Evolutionary conservation across 2,888 invertebrate genomes (phyloP), one percentile per base, ranked within the genome.

Genomic region (Drosophila silvestris): DNA sequence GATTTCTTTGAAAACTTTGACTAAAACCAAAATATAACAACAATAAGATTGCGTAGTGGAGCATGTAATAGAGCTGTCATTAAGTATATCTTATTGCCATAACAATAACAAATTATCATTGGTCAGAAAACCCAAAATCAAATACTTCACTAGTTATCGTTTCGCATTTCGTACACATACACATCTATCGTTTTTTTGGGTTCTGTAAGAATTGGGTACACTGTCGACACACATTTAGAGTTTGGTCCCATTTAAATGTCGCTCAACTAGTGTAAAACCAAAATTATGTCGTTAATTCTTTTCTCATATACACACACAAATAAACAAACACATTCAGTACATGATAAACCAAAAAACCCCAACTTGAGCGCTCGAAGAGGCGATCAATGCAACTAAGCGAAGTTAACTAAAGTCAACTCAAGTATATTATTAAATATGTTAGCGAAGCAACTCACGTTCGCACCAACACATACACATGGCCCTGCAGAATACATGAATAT

Each of bases 11-110:
- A 72, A 32, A 32, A 50, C 47, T 64, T 37, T 56, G 47, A 56
- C 22, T 12, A 19, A 56, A 44, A 22, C n/a, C 10, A 61, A 65
- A 28, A 28, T 19, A 22, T 44, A 58, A 60, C 41, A 75, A 60
- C 58, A 80, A 77, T 75, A 65, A 73, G 73, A 77, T 85, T 66
- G 60, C 69, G 87, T 84, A 84, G 83, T 78, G 85, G 87, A 84
- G 83, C 83, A 84, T 84, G 83, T 57, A 53, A 52, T 84, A 86
- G 68, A 79, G 81, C 76, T 81, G 60, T 81, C 67, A 80, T 79
- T 63, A 60, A 66, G 79, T 78, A 70, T 44, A 78, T 79, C 62
- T 65, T 79, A 72, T 76, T 67, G 66, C 62, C 63, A 77, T 32
- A 59, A 70, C 57, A 68, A 50, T 28, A 53, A 33, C 59, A 44